Conservation (phyloP, 1,140 invertebrate genomes). For the Drosophila lini region DNA sequence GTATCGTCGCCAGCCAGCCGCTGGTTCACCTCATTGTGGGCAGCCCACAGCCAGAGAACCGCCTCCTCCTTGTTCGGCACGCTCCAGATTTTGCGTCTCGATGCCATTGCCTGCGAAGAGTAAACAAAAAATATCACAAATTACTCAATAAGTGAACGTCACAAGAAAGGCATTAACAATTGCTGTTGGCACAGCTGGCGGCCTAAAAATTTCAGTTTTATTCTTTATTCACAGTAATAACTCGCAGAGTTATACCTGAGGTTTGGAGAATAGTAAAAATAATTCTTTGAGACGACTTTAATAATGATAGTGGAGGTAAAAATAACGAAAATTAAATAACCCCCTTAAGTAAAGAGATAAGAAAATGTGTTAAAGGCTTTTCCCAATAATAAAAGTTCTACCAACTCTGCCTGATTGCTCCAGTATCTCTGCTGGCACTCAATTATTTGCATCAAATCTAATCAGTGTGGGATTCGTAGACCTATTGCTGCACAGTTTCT, state of each 20-base stretch:
- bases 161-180: background rate
- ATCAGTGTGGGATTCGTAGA: constrained; percentile 5
- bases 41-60: constrained; percentile 97
- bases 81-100: constrained; percentile 88
- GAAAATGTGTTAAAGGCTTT: background rate
- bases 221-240: constrained; percentile 10
- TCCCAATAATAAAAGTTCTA: background rate
- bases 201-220: constrained; percentile 5
- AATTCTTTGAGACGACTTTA: background rate
- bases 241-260: background rate
- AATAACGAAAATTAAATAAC: no score
- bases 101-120: constrained; percentile 87
- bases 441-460: constrained; percentile 14
- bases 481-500: background rate
- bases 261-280: background rate
- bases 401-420: background rate
- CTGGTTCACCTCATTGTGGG: constrained; percentile 97
- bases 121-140: constrained; percentile 11
- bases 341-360: background rate
- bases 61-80: constrained; percentile 90
- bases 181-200: constrained; percentile 59
- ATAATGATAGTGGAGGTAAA: background rate
- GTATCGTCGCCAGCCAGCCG: constrained; percentile 93
- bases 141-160: constrained; percentile 33
- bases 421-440: background rate